Evolutionary conservation across 2,113 vertebrate genomes (phyloP).

Genomic region (Entomyzon cyanotis): DNA sequence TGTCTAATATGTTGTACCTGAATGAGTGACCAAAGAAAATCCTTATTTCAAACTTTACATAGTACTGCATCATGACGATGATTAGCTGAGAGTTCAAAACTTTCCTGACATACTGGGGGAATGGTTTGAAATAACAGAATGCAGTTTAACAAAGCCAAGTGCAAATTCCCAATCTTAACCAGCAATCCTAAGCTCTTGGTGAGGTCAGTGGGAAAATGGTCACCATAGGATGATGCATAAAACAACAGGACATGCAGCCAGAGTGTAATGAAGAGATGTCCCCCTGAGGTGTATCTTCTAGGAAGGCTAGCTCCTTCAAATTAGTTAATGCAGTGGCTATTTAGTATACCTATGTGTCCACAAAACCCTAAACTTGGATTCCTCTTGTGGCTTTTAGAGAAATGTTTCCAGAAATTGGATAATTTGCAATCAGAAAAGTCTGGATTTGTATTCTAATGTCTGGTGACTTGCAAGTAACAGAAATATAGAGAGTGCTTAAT

Average conservation of each 20-base stretch:
- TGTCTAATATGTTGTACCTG: no score
- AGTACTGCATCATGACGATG: background rate
- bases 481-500: background rate
- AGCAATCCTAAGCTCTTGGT: background rate
- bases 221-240: background rate
- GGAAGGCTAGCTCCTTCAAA: background rate
- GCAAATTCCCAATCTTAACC: background rate
- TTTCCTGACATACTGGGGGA: background rate
- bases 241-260: fast-evolving
- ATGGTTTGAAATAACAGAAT: background rate
- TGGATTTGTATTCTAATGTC: background rate
- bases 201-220: fast-evolving
- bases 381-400: background rate
- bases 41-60: background rate
- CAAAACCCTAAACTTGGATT: background rate
- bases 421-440: background rate
- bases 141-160: background rate
- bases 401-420: background rate
- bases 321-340: background rate
- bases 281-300: background rate
- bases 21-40: background rate
- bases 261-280: background rate
- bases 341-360: background rate
- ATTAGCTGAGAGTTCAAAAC: background rate
- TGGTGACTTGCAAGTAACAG: background rate